Evolutionary conservation across 2,113 vertebrate genomes (phyloP).

Genomic region (Etheostoma cragini): DNA sequence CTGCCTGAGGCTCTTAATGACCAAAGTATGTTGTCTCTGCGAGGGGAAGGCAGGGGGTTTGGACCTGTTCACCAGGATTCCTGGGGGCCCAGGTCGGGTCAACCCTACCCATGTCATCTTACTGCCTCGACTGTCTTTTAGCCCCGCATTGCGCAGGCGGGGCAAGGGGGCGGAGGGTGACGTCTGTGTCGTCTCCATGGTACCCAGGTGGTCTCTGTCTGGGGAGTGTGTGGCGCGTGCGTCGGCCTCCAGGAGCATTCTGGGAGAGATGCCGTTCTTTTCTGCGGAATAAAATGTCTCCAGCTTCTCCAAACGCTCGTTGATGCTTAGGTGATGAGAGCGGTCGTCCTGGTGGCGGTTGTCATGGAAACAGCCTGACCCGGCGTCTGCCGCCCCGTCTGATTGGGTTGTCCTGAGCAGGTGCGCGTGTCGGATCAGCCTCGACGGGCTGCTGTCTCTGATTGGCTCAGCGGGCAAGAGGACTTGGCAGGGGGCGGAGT

Average conservation of each 20-base stretch:
- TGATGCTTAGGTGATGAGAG: slow-evolving; percentile 60
- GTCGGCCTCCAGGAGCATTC: slow-evolving; percentile 71
- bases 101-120: slow-evolving; percentile 82
- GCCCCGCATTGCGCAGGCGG: slow-evolving; percentile 73
- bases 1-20: slow-evolving; percentile 79
- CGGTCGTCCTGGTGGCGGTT: slow-evolving; percentile 55
- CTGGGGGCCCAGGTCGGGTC: slow-evolving; percentile 64
- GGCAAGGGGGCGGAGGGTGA: slow-evolving; percentile 76
- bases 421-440: slow-evolving; percentile 52
- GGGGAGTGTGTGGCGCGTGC: slow-evolving; percentile 35
- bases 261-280: slow-evolving; percentile 68
- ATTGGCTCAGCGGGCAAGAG: slow-evolving; percentile 67
- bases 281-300: slow-evolving; percentile 73
- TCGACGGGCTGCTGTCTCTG: slow-evolving; percentile 62
- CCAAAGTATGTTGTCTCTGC: slow-evolving; percentile 79
- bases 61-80: slow-evolving; percentile 74
- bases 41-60: slow-evolving; percentile 77
- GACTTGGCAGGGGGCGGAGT: slow-evolving; percentile 77
- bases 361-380: slow-evolving; percentile 58
- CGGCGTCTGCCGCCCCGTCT: slow-evolving; percentile 48
- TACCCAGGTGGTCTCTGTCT: slow-evolving; percentile 57
- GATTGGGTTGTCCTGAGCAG: slow-evolving; percentile 67
- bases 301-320: slow-evolving; percentile 78
- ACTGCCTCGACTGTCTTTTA: slow-evolving; percentile 75
- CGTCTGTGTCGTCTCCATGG: slow-evolving; percentile 59